These are phyloP conservation scores for Novumbra hubbsi DNA, from an alignment of 2,797 vertebrate genomes.

Conservation along the genomic window DNA sequence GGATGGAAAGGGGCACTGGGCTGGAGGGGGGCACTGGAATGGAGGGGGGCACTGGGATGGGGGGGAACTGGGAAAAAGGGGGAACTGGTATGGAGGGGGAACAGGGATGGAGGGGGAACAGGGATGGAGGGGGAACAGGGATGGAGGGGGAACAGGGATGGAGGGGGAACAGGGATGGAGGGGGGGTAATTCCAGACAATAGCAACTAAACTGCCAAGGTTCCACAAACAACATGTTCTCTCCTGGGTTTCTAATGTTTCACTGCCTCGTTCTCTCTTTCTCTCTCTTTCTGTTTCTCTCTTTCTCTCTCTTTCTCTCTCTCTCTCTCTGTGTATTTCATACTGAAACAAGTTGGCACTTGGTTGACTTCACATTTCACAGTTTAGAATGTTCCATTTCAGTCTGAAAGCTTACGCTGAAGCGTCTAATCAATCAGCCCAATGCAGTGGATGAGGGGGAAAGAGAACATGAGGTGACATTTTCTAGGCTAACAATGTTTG, in stretches of 20 bases:
- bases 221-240: background rate
- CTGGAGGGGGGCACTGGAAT: constrained; percentile 66
- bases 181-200: background rate
- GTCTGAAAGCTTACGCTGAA: background rate
- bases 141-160: background rate
- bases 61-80: background rate
- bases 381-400: background rate
- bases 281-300: background rate
- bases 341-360: background rate
- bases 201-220: constrained; percentile 2
- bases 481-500: background rate
- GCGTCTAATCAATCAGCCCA: background rate
- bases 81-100: background rate
- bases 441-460: background rate
- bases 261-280: constrained; percentile 1
- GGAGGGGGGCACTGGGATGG: background rate
- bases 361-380: background rate
- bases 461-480: background rate
- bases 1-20: no score
- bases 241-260: constrained; percentile 19
- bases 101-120: background rate
- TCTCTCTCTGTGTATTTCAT: background rate
- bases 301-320: constrained; percentile 4
- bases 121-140: background rate
- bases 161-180: background rate